Evolutionary conservation across 2,797 vertebrate species (phyloP), one percentile per base, ranked within the genome.

Genomic region (Eidolon dupreanum): DNA sequence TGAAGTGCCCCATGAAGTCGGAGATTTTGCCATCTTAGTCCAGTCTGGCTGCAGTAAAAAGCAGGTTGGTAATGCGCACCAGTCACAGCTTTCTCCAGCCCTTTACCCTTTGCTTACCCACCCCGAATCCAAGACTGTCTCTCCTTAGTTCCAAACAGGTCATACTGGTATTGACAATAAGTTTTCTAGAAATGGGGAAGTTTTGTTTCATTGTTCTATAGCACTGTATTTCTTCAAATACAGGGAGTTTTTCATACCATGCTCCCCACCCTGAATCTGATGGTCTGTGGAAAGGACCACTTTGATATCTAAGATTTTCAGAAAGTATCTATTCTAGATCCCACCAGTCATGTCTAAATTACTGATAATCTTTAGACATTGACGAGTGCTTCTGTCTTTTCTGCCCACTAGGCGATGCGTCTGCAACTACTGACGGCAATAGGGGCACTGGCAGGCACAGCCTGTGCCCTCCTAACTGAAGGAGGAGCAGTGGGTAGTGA

Each of bases 1-100:
- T 3, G 99, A 99, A 97, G 99, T 99, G 51, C 99, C 99, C 1
- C 99, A 99, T 19, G 99, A 99, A 98, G 99, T 99, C 0, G 99
- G 99, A 28, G 99, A 99, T 97, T 99, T 99, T 7, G 99, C 99
- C 97, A 99, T 99, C 98, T 99, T 99, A 0, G 98, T 99, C 36
- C 99, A 99, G 97, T 99, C 99, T 0, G 99, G 99, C 78, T 99
- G 99, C 98, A 99, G 99, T 96, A 99, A 99, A 97, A 99, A 93
- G 77, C 99, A 99, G 99, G 99, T 98, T 79, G 79, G 98, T 97
- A 85, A 97, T 74, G 36, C 57, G 5, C 5, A 77, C 26, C 38
- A 70, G 41, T 55, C 17, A 46, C 41, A 38, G 33, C 68, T 74
- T 20, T 63, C 55, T 86, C 22, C 22, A 68, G 22, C 20, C 57